Conservation (phyloP, 2,113 vertebrate genomes). For the Hypocryptadius cinnamomeus region DNA sequence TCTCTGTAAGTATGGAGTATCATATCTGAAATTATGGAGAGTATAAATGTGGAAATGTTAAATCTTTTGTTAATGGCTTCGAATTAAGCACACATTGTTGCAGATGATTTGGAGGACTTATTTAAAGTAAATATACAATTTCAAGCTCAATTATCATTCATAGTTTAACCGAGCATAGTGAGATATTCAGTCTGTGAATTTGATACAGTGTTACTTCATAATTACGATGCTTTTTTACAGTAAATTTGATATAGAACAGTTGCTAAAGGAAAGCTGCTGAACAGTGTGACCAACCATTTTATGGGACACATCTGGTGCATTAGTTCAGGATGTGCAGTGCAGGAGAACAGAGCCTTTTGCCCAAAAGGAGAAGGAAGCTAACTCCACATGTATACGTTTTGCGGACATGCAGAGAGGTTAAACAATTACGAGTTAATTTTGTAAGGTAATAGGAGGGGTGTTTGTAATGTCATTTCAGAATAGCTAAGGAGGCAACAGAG, state of each 20-base stretch:
- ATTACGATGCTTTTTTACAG: constrained; percentile 70
- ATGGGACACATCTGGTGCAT: constrained; percentile 77
- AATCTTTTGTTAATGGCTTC: constrained; percentile 62
- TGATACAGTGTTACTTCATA: constrained; percentile 71
- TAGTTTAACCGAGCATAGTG: constrained; percentile 50
- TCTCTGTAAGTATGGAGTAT: not conserved
- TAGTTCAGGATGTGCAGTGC: constrained; percentile 71
- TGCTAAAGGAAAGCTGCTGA: constrained; percentile 70
- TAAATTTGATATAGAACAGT: constrained; percentile 79
- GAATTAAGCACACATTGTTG: constrained; percentile 63
- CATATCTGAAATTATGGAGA: constrained; percentile 55
- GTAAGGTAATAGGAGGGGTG: constrained; percentile 62
- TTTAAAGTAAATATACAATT: constrained; percentile 75
- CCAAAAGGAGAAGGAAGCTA: constrained; percentile 60
- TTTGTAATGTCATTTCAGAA: constrained; percentile 64
- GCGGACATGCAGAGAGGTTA: constrained; percentile 46
- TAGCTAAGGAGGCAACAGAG: constrained; percentile 62
- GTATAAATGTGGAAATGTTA: constrained; percentile 65
- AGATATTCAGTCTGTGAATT: constrained; percentile 60
- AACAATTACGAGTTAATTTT: constrained; percentile 60
- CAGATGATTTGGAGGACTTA: constrained; percentile 65
- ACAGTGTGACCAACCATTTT: constrained; percentile 73
- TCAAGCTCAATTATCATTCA: constrained; percentile 73
- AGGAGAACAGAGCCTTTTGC: constrained; percentile 66
- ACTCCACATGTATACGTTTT: constrained; percentile 60